These are phyloP conservation scores for Hyphantria cunea DNA, from an alignment of 1,140 invertebrate species.

Conservation along the genomic window DNA sequence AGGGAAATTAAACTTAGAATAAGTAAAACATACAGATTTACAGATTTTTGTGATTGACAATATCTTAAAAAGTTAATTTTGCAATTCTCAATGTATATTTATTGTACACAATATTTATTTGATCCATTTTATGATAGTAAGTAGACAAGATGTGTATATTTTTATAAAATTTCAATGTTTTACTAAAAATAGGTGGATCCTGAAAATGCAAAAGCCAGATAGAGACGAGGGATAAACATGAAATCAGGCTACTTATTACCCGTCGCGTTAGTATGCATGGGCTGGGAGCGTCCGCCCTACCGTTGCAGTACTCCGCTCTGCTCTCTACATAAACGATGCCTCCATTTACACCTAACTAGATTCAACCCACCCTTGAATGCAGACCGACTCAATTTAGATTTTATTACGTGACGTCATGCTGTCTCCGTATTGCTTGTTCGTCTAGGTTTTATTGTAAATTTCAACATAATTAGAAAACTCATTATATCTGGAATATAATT, in stretches of 20 bases:
- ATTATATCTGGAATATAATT: neutral
- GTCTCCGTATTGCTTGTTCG: constrained; percentile 16
- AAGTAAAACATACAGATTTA: too few relatives aligned
- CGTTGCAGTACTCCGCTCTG: constrained; percentile 49
- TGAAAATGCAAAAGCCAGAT: constrained; percentile 20
- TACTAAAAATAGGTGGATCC: too few relatives aligned
- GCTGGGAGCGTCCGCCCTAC: constrained; percentile 60
- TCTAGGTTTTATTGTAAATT: constrained; percentile 2
- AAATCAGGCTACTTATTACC: constrained; percentile 73
- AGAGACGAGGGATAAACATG: constrained; percentile 56
- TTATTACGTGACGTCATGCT: constrained; percentile 30
- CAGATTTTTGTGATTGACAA: too few relatives aligned
- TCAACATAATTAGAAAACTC: too few relatives aligned
- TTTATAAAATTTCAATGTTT: too few relatives aligned
- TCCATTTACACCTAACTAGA: constrained; percentile 54
- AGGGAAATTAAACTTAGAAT: too few relatives aligned
- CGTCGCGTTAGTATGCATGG: constrained; percentile 77
- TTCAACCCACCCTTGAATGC: constrained; percentile 35
- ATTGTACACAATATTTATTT: too few relatives aligned
- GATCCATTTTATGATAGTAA: too few relatives aligned
- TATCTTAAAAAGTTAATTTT: too few relatives aligned
- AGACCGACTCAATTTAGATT: constrained; percentile 42
- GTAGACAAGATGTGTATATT: too few relatives aligned
- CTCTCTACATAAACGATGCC: constrained; percentile 60
- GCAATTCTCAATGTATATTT: too few relatives aligned